A percentile compares a stretch with the other conserved stretches of the same genome.
Evolutionary conservation across 2,888 invertebrate genomes (phyloP).

Genomic region (Meganola albula): DNA sequence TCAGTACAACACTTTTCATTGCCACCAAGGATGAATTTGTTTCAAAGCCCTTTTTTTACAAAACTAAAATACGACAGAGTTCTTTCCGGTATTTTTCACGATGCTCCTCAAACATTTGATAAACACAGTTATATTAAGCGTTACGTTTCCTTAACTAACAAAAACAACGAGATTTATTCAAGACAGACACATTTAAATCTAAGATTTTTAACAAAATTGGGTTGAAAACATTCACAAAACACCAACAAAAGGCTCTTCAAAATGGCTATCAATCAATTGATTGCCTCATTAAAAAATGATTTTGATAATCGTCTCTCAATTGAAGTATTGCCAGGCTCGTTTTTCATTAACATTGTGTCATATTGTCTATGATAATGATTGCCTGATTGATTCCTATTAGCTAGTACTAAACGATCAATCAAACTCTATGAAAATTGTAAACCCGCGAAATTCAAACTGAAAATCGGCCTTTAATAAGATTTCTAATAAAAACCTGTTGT

Average conservation of each 20-base stretch:
- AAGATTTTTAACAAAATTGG: slow-evolving; percentile 56
- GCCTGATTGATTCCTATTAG: too few species aligned
- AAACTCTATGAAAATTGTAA: too few species aligned
- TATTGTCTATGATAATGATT: slow-evolving; percentile 46
- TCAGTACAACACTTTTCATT: slow-evolving; percentile 28
- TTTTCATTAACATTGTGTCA: too few species aligned
- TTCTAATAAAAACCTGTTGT: too few species aligned
- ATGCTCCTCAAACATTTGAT: slow-evolving; percentile 59
- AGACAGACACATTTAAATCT: slow-evolving; percentile 36
- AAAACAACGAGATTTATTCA: slow-evolving; percentile 28
- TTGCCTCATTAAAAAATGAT: slow-evolving; percentile 69
- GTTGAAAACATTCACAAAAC: slow-evolving; percentile 78
- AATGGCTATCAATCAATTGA: slow-evolving; percentile 76
- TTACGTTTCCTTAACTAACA: slow-evolving; percentile 31
- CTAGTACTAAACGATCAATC: too few species aligned
- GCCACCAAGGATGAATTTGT: slow-evolving; percentile 30
- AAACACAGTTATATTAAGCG: slow-evolving; percentile 41
- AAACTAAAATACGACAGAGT: slow-evolving; percentile 49
- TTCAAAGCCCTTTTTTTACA: slow-evolving; percentile 37
- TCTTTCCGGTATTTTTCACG: slow-evolving; percentile 68
- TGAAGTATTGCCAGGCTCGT: slow-evolving; percentile 72
- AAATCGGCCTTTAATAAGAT: too few species aligned
- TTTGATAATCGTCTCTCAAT: slow-evolving; percentile 69
- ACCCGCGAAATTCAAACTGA: too few species aligned
- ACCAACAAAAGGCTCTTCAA: slow-evolving; percentile 78